phyloP scores from a whole-genome alignment of 2,888 invertebrate species.

The Pseudoips prasinana region DNA sequence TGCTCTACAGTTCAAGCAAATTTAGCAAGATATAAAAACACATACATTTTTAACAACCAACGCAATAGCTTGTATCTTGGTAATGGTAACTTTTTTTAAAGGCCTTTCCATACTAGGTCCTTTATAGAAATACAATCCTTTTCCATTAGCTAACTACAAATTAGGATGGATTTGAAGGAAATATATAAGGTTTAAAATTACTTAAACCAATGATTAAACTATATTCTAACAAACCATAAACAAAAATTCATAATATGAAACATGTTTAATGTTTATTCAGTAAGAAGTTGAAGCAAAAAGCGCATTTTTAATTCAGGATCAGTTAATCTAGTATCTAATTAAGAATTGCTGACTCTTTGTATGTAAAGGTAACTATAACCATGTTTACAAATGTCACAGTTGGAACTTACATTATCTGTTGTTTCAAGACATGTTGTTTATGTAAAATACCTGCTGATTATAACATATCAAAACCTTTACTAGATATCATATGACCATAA shows the following conservation, averaged over 20 bases:
- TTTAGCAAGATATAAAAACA: slow-evolving; percentile 10
- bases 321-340: no score
- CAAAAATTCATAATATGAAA: slow-evolving; percentile 14
- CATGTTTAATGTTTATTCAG: no score
- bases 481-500: no score
- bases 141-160: slow-evolving; percentile 17
- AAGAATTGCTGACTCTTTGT: no score
- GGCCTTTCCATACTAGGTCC: slow-evolving; percentile 18
- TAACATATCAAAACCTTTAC: no score
- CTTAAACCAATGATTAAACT: slow-evolving; percentile 8
- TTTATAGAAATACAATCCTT: slow-evolving; percentile 21
- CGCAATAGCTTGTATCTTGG: slow-evolving; percentile 17
- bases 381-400: no score
- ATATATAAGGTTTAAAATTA: slow-evolving; percentile 13
- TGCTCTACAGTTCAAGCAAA: slow-evolving; percentile 10
- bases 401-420: no score
- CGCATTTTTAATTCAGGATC: no score
- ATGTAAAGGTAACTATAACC: no score
- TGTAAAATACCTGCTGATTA: no score
- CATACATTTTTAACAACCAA: slow-evolving; percentile 11
- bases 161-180: slow-evolving; percentile 15
- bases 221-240: slow-evolving; percentile 7
- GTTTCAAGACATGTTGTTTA: no score
- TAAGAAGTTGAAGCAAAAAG: no score
- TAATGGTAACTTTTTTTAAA: slow-evolving; percentile 33